Base-by-base conservation (phyloP, 2,888 invertebrate species). In the Drosophila mayaguana region DNA sequence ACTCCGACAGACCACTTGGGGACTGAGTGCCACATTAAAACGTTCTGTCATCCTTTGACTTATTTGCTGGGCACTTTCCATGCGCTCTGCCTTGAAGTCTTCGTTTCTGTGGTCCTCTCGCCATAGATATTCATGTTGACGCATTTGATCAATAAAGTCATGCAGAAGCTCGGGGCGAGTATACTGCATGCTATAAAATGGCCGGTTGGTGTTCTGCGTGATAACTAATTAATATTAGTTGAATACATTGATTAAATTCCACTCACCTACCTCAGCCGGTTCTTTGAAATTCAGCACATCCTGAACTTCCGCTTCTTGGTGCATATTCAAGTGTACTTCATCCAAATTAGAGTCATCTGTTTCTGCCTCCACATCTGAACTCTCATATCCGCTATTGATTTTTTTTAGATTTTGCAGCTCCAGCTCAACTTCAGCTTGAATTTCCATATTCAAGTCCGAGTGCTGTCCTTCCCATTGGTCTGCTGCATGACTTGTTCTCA, bases 391-490 rank as follows among this genome's bases (percentile, higher is more conserved):
- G 3, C 18, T 4, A 14, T 7, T n/a, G 14, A 25, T 1, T 34
- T 60, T 36, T 1, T 14, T 28, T 0, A 69, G 45, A 45, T 80
- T 79, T 16, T 46, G 43, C 18, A 67, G 14, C 38, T 81, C 83
- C n/a, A 60, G 22, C 34, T 66, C 62, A 7, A 83, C 62, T 32
- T 81, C 81, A 40, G 59, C 70, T 28, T 63, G 56, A n/a, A 81
- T 71, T 22, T 81, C 75, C 12, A 67, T 62, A 43, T 72, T 56
- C 38, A 12, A 20, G 6, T 20, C 45, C 14, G 3, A 8, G 0
- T 25, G 18, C 14, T 46, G 25, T 3, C 3, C 22, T 1, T 43
- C 36, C 4, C 28, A 34, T 6, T 18, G 36, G 1, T 18, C 34
- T 18, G 14, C 16, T 0, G 43, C 14, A 36, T 80, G 80, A 0